Evolutionary conservation across 2,113 vertebrate species (phyloP).

Genomic region (Oophaga pumilio): DNA sequence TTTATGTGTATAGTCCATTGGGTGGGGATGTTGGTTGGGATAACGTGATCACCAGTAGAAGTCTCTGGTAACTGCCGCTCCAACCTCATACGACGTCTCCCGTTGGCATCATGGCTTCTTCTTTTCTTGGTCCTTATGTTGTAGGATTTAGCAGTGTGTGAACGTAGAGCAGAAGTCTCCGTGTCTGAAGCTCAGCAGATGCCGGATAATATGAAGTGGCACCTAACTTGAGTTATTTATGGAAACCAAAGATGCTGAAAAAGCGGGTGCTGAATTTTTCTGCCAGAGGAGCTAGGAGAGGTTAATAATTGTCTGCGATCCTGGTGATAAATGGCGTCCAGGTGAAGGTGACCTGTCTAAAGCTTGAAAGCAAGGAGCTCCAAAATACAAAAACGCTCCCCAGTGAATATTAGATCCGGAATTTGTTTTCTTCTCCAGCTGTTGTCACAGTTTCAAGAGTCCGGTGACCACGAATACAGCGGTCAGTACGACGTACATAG

Average conservation of each 20-base stretch:
- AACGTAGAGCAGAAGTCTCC: not conserved
- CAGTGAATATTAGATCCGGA: too few relatives aligned
- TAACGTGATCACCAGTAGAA: not conserved
- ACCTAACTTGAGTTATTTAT: constrained; percentile 18
- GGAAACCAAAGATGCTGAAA: constrained; percentile 26
- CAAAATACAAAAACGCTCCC: too few relatives aligned
- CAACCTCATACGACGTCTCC: not conserved
- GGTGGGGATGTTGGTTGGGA: not conserved
- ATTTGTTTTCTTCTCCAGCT: too few relatives aligned
- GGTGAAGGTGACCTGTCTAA: not conserved
- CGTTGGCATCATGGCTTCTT: not conserved
- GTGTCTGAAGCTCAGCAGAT: constrained; percentile 2
- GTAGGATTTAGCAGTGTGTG: not conserved
- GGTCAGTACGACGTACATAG: not conserved
- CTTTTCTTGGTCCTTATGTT: not conserved
- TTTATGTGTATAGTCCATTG: too few relatives aligned
- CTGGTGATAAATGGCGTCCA: constrained; percentile 1
- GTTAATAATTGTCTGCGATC: not conserved
- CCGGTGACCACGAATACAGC: too few relatives aligned
- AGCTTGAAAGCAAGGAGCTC: too few relatives aligned
- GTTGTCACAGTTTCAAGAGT: not conserved
- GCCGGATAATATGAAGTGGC: not conserved
- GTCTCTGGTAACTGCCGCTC: not conserved
- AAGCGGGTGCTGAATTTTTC: constrained; percentile 31
- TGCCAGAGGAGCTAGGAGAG: not conserved